phyloP scores from a whole-genome alignment of 2,797 vertebrate species.

The Sebastes alutus region DNA sequence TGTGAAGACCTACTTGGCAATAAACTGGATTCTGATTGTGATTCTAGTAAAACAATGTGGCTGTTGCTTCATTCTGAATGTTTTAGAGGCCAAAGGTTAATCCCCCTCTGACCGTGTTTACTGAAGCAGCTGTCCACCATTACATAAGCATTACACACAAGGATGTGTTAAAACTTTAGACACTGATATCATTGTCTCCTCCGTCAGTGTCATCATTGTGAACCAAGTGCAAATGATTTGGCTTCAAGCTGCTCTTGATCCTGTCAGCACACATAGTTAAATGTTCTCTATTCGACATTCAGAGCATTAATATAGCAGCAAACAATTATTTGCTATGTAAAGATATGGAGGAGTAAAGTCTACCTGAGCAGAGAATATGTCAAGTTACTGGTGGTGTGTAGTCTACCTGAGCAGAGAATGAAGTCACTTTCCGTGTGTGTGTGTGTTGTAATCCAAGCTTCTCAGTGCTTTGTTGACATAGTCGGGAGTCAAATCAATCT shows the following conservation, averaged over 20 bases:
- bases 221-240: not conserved
- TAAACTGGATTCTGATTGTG: too few species aligned
- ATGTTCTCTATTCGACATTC: too few species aligned
- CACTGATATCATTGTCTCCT: not conserved
- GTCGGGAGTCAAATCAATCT: not conserved
- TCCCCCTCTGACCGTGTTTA: constrained; percentile 16
- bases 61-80: constrained; percentile 35
- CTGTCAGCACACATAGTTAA: not conserved
- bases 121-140: constrained; percentile 28
- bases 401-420: too few species aligned
- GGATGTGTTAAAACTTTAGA: not conserved
- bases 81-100: constrained; percentile 43
- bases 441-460: too few species aligned
- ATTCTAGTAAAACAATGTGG: constrained; percentile 1
- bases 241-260: not conserved
- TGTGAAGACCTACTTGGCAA: too few species aligned
- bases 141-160: not conserved
- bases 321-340: too few species aligned
- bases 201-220: not conserved
- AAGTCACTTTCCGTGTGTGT: too few species aligned
- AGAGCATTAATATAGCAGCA: too few species aligned
- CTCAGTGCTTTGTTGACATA: too few species aligned
- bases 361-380: too few species aligned
- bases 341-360: too few species aligned
- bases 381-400: too few species aligned